phyloP scores from a whole-genome alignment of 2,888 invertebrate species.

The Drosophila prolongata region DNA sequence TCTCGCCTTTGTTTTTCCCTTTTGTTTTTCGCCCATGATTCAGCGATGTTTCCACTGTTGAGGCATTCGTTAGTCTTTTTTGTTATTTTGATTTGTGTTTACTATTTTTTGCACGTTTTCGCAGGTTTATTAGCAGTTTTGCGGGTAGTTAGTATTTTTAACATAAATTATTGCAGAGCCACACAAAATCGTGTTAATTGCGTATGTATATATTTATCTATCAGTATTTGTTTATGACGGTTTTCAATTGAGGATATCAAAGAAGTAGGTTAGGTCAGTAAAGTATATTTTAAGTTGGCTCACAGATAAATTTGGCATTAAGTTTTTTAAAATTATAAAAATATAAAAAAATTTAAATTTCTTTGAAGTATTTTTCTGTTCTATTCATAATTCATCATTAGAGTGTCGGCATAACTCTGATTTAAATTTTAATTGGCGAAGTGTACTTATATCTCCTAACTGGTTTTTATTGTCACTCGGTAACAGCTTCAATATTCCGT shows the following conservation, averaged over 20 bases:
- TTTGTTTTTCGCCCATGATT: slow-evolving; percentile 47
- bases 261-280: slow-evolving; percentile 22
- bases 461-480: background rate
- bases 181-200: slow-evolving; percentile 38
- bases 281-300: background rate
- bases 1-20: slow-evolving; percentile 22
- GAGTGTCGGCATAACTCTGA: background rate
- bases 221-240: slow-evolving; percentile 1
- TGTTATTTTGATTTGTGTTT: slow-evolving; percentile 24
- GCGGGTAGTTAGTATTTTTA: slow-evolving; percentile 36
- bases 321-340: background rate
- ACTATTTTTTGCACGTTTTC: slow-evolving; percentile 57
- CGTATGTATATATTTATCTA: slow-evolving; percentile 32
- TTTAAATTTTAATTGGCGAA: background rate
- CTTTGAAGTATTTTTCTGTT: background rate
- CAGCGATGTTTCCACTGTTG: slow-evolving; percentile 18
- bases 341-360: background rate
- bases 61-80: slow-evolving; percentile 18
- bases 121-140: slow-evolving; percentile 49
- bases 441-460: background rate
- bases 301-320: background rate
- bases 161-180: slow-evolving; percentile 36
- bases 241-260: slow-evolving; percentile 18
- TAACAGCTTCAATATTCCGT: background rate
- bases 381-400: background rate